A percentile compares a stretch with the other conserved stretches of the same genome.
Evolutionary conservation across 2,888 invertebrate species (phyloP).

Genomic region (Rhimphoctona megacephalus): DNA sequence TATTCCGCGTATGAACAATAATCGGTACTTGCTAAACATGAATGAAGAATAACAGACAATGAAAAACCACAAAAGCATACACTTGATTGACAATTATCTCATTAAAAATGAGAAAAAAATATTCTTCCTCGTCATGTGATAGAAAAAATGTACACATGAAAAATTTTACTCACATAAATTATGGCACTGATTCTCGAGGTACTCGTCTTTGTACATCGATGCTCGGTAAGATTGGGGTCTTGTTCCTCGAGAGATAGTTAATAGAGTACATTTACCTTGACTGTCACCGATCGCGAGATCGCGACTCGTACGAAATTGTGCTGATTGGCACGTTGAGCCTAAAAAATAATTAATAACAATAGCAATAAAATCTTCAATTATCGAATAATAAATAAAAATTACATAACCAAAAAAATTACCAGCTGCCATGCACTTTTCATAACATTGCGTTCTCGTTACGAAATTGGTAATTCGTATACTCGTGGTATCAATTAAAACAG

Average conservation of each 20-base stretch:
- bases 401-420: constrained; percentile 71
- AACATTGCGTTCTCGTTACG: constrained; percentile 89
- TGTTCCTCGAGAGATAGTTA: constrained; percentile 90
- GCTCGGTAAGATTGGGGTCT: constrained; percentile 92
- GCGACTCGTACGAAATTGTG: constrained; percentile 78
- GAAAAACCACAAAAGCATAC: not conserved
- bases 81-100: not conserved
- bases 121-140: not conserved
- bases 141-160: not conserved
- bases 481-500: constrained; percentile 89
- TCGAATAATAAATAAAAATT: not conserved
- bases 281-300: constrained; percentile 82
- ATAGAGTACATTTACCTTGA: constrained; percentile 90
- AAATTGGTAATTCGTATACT: constrained; percentile 87
- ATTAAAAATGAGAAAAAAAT: not conserved
- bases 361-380: not conserved
- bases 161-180: constrained; percentile 86
- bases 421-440: constrained; percentile 83
- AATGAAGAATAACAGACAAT: constrained; percentile 14
- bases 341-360: not conserved
- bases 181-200: constrained; percentile 93
- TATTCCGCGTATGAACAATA: constrained; percentile 92
- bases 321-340: constrained; percentile 79
- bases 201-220: constrained; percentile 91
- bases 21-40: constrained; percentile 85